phyloP scores from a whole-genome alignment of 2,797 vertebrate species.

The Acanthurus leucopareius region DNA sequence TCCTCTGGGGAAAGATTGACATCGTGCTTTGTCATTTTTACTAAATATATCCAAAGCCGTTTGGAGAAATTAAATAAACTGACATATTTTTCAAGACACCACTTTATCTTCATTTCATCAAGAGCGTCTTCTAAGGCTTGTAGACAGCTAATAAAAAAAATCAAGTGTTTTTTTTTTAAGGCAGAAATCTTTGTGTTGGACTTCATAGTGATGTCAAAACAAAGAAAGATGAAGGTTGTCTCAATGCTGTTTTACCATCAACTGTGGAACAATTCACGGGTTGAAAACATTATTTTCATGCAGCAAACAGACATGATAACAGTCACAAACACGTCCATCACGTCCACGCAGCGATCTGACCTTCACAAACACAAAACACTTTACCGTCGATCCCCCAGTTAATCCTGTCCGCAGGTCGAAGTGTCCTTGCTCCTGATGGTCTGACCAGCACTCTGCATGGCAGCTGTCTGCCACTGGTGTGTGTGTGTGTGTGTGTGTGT shows the following conservation, averaged over 20 bases:
- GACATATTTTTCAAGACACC: slow-evolving; percentile 1
- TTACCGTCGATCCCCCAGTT: too few species aligned
- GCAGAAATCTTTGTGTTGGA: slow-evolving; percentile 16
- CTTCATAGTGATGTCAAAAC: slow-evolving; percentile 15
- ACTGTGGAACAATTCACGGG: too few species aligned
- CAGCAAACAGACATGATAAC: too few species aligned
- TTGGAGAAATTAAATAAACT: slow-evolving; percentile 24
- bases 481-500: too few species aligned
- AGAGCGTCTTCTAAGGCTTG: background rate
- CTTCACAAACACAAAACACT: too few species aligned
- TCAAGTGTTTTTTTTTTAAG: background rate
- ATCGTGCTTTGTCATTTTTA: slow-evolving; percentile 9
- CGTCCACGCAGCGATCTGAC: too few species aligned
- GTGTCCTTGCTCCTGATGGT: too few species aligned
- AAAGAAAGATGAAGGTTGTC: background rate
- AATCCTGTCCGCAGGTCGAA: too few species aligned
- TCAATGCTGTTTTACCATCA: background rate
- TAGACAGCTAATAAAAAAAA: slow-evolving; percentile 18
- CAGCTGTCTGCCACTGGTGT: too few species aligned
- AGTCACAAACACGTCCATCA: too few species aligned
- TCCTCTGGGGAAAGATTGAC: slow-evolving; percentile 5
- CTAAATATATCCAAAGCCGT: slow-evolving; percentile 30
- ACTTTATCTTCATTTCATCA: slow-evolving; percentile 28
- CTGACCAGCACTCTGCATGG: too few species aligned
- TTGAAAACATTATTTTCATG: too few species aligned